Conservation (phyloP, 2,888 invertebrate genomes). For the Magallana nippona region DNA sequence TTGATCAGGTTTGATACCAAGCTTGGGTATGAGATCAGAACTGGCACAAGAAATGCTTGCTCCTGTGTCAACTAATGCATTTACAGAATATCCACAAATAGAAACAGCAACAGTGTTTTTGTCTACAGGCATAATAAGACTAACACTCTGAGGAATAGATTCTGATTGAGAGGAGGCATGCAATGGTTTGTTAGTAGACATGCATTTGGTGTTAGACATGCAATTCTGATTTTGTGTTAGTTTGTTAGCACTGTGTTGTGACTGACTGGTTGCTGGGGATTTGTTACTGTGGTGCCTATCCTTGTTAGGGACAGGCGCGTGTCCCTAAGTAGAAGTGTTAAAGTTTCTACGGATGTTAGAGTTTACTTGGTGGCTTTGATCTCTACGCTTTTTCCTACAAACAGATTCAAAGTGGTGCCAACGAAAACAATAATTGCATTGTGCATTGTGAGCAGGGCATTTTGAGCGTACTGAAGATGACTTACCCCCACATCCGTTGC, state of each 20-base stretch:
- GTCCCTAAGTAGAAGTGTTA: not conserved
- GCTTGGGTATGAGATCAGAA: no score
- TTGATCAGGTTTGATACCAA: no score
- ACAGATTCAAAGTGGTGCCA: no score
- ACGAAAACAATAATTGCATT: no score
- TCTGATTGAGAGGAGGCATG: not conserved
- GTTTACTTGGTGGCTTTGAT: no score
- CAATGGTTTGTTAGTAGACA: not conserved
- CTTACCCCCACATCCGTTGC: not conserved
- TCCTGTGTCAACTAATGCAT: not conserved
- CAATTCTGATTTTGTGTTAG: no score
- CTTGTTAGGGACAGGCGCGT: slow-evolving; percentile 16
- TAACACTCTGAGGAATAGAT: not conserved
- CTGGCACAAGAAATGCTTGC: no score
- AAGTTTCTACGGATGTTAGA: no score
- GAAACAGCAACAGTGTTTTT: slow-evolving; percentile 35
- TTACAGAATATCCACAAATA: slow-evolving; percentile 36
- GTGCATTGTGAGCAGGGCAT: not conserved
- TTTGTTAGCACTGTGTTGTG: not conserved
- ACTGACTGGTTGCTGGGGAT: not conserved
- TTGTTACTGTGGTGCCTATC: slow-evolving; percentile 37
- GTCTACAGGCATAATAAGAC: slow-evolving; percentile 33
- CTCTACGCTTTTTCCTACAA: no score
- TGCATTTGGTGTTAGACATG: not conserved
- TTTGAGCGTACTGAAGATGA: not conserved